Base-by-base conservation (phyloP, 1,140 invertebrate genomes). In the Hylaeus volcanicus region DNA sequence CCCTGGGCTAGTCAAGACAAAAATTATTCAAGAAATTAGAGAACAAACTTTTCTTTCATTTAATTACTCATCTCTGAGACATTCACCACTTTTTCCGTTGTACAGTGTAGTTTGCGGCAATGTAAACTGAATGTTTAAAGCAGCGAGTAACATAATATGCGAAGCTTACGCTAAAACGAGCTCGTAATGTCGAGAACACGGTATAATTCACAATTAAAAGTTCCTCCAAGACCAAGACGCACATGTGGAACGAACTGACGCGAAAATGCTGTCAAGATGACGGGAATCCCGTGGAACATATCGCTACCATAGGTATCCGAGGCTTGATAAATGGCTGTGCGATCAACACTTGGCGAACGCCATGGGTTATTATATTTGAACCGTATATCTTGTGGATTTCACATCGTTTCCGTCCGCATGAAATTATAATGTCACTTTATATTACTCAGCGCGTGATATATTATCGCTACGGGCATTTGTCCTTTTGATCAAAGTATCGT, bases 371-470 rank as follows among this genome's bases (percentile, higher is more conserved):
- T 84, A 82, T 85, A 85, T 82, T 81, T 39, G 83, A 63, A 85
- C 81, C 79, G 83, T 82, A 78, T 74, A 85, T 85, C 78, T 81
- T 55, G 63, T 12, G 73, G 73, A 81, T 77, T 56, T 85, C 72
- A 76, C 63, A 78, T 85, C 84, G 77, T 84, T 85, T 85, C 82
- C 84, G 68, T 51, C 68, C 78, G 43, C 43, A 61, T 45, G 70
- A 66, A 86, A 86, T 86, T 85, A 74, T 86, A 86, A 86, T 71
- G 84, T 79, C 63, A 39, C 43, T 53, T 71, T 78, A 77, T 86
- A 81, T 86, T 79, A 75, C 60, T 63, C 78, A 63, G 15, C 60
- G 45, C 37, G 43, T 75, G 83, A 86, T 78, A 61, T 74, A 85
- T 77, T 43, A 51, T 78, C 11, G 41, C 4, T 9, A 4, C 26